These are phyloP conservation scores for Spea multiplicata DNA, from an alignment of 2,113 vertebrate genomes.

Conservation along the genomic window DNA sequence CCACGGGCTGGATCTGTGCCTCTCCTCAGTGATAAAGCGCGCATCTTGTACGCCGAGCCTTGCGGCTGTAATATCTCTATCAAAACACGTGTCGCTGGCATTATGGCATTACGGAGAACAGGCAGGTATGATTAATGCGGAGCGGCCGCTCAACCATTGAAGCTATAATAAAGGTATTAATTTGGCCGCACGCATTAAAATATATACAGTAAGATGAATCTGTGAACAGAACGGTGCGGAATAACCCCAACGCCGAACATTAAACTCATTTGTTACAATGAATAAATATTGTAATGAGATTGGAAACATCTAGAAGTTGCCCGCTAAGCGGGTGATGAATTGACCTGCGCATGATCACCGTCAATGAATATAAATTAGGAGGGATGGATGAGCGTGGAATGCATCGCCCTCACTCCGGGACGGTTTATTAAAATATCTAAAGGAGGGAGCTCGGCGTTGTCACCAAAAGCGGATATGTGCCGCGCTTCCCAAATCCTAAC, in stretches of 20 bases:
- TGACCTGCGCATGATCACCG: slow-evolving; percentile 58
- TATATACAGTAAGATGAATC: slow-evolving; percentile 62
- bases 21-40: too few species aligned
- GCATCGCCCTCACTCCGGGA: slow-evolving; percentile 53
- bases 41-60: too few species aligned
- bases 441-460: not conserved
- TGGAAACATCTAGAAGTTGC: slow-evolving; percentile 61
- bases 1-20: too few species aligned
- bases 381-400: slow-evolving; percentile 55
- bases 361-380: slow-evolving; percentile 77
- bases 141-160: slow-evolving; percentile 63
- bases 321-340: slow-evolving; percentile 61
- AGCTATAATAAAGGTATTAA: slow-evolving; percentile 68
- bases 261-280: slow-evolving; percentile 71
- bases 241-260: slow-evolving; percentile 66
- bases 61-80: slow-evolving; percentile 31
- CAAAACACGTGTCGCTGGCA: slow-evolving; percentile 17
- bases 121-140: slow-evolving; percentile 64
- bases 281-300: slow-evolving; percentile 76
- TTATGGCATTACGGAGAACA: slow-evolving; percentile 14
- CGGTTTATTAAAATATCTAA: not conserved
- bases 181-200: slow-evolving; percentile 64
- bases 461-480: too few species aligned
- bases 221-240: slow-evolving; percentile 64
- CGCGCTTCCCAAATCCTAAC: too few species aligned